Base-by-base conservation (phyloP, 2,113 vertebrate species). In the Hippocampus abdominalis region DNA sequence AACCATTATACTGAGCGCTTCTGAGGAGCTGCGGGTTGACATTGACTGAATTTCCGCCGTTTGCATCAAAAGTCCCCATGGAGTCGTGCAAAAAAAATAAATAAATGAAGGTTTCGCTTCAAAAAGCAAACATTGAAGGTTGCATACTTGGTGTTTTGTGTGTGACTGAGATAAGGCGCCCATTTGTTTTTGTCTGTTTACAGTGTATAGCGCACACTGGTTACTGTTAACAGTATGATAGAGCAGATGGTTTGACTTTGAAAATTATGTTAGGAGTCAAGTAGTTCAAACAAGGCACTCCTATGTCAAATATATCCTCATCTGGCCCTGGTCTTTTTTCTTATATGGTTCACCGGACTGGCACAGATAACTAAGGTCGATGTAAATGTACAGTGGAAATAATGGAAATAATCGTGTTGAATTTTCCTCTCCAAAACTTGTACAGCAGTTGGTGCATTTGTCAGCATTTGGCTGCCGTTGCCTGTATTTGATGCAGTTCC, bases 301-400 rank as follows among this genome's bases (percentile, higher is more conserved):
- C 60, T 67, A 46, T 48, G 70, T 78, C 42, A 44, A 71, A 60
- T 72, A 23, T 66, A 23, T 56, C 18, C 56, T 60, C 59, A 36
- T 11, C 49, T 73, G 23, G 27, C 36, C 36, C 12, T 53, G 60
- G 72, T 81, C 77, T 15, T 75, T 73, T 83, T 62, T 20, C 18
- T 81, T 65, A 2, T 9, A 5, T 49, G 23, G 71, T 75, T 81
- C 25, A 20, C 25, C 20, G 42, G 68, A 36, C 64, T 68, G 29
- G 56, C 62, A 83, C 81, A 71, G 69, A 44, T 79, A 72, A 81
- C 81, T 76, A 46, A 59, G 36, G 16, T 78, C 71, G 48, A 4
- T 18, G 4, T 13, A 15, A 44, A 44, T 20, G 18, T 51, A 51
- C 48, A 51, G 18, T 51, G 7, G 49, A n/a, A 48, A 46, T 46